phyloP scores from a whole-genome alignment of 2,888 invertebrate species.

The Drosophila aldrichi region DNA sequence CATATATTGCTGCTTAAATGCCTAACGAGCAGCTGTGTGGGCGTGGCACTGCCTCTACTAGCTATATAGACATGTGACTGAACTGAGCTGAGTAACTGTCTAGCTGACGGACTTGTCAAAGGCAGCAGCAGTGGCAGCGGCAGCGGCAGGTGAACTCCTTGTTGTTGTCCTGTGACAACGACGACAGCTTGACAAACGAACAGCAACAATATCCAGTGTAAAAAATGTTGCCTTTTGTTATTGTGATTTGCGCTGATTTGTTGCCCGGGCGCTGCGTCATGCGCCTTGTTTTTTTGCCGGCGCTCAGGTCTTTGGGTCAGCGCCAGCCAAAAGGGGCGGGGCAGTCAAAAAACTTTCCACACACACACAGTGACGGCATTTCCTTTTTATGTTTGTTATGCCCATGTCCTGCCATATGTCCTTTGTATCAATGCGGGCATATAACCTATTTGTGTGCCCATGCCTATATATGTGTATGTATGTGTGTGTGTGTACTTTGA shows the following conservation, averaged over 20 bases:
- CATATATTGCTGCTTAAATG: not conserved
- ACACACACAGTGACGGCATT: slow-evolving; percentile 30
- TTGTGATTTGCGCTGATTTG: slow-evolving; percentile 80
- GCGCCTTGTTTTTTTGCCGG: slow-evolving; percentile 65
- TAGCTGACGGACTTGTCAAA: slow-evolving; percentile 44
- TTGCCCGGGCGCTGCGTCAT: slow-evolving; percentile 65
- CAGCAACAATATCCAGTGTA: slow-evolving; percentile 10
- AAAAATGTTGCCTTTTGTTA: slow-evolving; percentile 47
- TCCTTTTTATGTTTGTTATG: slow-evolving; percentile 51
- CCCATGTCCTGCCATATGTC: slow-evolving; percentile 68
- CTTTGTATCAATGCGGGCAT: slow-evolving; percentile 60
- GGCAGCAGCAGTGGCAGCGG: slow-evolving; percentile 24
- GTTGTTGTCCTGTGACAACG: slow-evolving; percentile 7
- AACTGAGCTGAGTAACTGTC: slow-evolving; percentile 41
- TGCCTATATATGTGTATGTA: slow-evolving; percentile 4
- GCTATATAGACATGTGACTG: slow-evolving; percentile 15
- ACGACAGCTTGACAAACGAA: slow-evolving; percentile 58
- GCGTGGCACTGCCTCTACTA: not conserved
- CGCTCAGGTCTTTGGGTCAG: slow-evolving; percentile 68
- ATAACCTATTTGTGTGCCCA: slow-evolving; percentile 31
- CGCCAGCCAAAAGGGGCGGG: not conserved
- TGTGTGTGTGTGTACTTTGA: slow-evolving; percentile 52
- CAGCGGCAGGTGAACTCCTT: slow-evolving; percentile 33
- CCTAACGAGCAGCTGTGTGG: slow-evolving; percentile 40
- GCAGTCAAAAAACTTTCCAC: slow-evolving; percentile 29